Conservation (phyloP, 2,888 invertebrate genomes). For the Carterocephalus palaemon region DNA sequence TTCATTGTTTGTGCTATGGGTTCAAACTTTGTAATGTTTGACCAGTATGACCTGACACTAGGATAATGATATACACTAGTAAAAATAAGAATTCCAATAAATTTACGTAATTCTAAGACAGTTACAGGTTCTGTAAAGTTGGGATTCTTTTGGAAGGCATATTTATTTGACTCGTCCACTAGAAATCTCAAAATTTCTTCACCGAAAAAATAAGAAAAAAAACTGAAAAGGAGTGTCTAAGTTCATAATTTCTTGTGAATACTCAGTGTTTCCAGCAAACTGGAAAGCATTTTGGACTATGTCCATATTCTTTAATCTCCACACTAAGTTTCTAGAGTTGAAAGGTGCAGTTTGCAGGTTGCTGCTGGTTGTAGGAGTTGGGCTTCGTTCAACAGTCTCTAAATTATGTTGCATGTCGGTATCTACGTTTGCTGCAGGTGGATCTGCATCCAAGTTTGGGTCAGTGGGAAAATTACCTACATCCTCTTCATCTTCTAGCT, state of each 20-base stretch:
- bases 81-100: constrained; percentile 39
- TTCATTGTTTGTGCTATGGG: constrained; percentile 35
- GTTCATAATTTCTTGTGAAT: constrained; percentile 39
- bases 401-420: constrained; percentile 38
- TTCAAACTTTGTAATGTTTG: constrained; percentile 34
- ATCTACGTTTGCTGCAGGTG: constrained; percentile 34
- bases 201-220: constrained; percentile 41
- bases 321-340: constrained; percentile 39
- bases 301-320: constrained; percentile 43
- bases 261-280: constrained; percentile 37
- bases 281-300: constrained; percentile 38
- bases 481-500: constrained; percentile 39
- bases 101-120: constrained; percentile 38
- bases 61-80: constrained; percentile 34
- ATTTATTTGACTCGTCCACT: constrained; percentile 33
- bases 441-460: constrained; percentile 35
- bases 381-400: constrained; percentile 39
- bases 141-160: constrained; percentile 38
- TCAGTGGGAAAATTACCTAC: constrained; percentile 38
- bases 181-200: constrained; percentile 36
- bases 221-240: constrained; percentile 40
- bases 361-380: constrained; percentile 36
- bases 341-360: constrained; percentile 40
- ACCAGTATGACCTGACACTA: constrained; percentile 38
- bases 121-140: constrained; percentile 38